Conservation (phyloP, 1,140 invertebrate species). For the Euura saliciscinereae region DNA sequence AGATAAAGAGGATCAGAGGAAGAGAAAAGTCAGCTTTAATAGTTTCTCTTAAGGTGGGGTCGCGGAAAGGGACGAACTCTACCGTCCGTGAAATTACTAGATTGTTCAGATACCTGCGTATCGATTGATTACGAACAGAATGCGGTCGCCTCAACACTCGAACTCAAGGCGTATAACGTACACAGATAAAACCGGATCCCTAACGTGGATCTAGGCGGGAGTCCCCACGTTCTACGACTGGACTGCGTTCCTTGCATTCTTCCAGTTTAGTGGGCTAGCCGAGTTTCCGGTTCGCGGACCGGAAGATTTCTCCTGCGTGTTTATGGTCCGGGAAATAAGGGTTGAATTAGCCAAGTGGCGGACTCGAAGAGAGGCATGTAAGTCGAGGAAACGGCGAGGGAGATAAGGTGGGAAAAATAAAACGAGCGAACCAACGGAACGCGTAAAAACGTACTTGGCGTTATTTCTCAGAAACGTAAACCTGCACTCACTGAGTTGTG, state of each 20-base stretch:
- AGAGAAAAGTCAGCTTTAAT: neutral
- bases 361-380: no score
- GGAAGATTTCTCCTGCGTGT: constrained; percentile 31
- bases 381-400: neutral
- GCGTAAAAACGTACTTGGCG: no score
- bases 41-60: neutral
- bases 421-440: neutral
- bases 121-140: constrained; percentile 4
- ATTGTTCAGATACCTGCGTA: constrained; percentile 3
- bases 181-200: neutral
- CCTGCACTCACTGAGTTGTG: no score
- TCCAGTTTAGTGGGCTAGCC: constrained; percentile 16
- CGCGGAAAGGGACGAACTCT: neutral
- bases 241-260: constrained; percentile 11
- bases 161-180: neutral
- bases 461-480: no score
- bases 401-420: constrained; percentile 3
- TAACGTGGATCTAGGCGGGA: neutral
- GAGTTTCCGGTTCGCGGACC: constrained; percentile 32
- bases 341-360: constrained; percentile 26
- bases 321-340: constrained; percentile 36
- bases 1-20: neutral
- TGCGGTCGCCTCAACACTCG: constrained; percentile 6
- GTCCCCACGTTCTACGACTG: neutral
- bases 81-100: constrained; percentile 7